These are phyloP conservation scores for Leptatherina wallacei DNA, from an alignment of 2,797 vertebrate species.

Conservation along the genomic window DNA sequence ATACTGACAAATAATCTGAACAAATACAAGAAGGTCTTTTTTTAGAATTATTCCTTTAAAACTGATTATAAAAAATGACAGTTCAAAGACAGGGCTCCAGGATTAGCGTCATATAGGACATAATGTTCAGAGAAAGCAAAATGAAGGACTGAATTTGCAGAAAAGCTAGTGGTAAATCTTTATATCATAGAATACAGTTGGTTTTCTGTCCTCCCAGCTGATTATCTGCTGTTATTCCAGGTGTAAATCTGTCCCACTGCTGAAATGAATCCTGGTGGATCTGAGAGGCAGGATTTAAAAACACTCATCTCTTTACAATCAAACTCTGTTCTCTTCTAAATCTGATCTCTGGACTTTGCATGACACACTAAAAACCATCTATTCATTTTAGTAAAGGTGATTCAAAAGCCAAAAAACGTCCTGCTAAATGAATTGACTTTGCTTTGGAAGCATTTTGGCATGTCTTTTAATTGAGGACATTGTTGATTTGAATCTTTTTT, in stretches of 20 bases:
- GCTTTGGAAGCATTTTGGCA: slow-evolving; percentile 1
- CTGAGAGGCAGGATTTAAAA: slow-evolving; percentile 29
- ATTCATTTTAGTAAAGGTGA: slow-evolving; percentile 6
- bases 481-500: not conserved
- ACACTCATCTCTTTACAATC: slow-evolving; percentile 26
- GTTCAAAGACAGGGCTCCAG: not conserved
- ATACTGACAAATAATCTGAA: not conserved
- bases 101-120: not conserved
- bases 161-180: not conserved
- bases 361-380: slow-evolving; percentile 2
- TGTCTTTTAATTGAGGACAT: not conserved
- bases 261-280: slow-evolving; percentile 21
- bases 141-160: not conserved
- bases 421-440: not conserved
- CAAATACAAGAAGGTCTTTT: not conserved
- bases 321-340: slow-evolving; percentile 21
- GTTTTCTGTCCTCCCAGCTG: slow-evolving; percentile 27
- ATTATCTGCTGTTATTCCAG: slow-evolving; percentile 26
- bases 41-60: not conserved
- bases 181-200: not conserved
- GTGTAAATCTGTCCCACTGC: slow-evolving; percentile 25
- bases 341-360: slow-evolving; percentile 4
- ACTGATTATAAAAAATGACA: not conserved
- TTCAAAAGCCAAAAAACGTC: not conserved
- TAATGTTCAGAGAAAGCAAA: not conserved